Conservation (phyloP, 1,140 invertebrate species). For the Galleria mellonella region DNA sequence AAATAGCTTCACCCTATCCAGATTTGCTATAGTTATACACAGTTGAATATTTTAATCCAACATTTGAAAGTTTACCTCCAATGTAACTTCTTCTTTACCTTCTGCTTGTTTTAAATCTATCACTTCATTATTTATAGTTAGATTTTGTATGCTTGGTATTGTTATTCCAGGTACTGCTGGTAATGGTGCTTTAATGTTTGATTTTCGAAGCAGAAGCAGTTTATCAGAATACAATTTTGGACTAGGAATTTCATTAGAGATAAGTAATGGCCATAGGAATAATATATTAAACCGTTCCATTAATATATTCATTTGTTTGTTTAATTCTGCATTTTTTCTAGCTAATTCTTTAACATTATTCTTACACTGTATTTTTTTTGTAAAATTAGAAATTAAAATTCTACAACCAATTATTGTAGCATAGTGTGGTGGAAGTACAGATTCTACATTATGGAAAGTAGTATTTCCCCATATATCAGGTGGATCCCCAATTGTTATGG, state of each 20-base stretch:
- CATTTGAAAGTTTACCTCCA: slow-evolving; percentile 1
- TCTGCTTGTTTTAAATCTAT: slow-evolving; percentile 13
- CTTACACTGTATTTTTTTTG: slow-evolving; percentile 8
- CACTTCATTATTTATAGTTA: not conserved
- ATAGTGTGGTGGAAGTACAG: slow-evolving; percentile 54
- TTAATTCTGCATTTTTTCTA: slow-evolving; percentile 31
- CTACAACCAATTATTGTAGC: slow-evolving; percentile 51
- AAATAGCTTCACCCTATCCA: too few species aligned
- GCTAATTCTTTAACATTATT: slow-evolving; percentile 24
- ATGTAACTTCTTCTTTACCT: slow-evolving; percentile 7
- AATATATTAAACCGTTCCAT: slow-evolving; percentile 47
- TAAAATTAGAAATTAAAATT: slow-evolving; percentile 33
- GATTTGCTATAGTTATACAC: too few species aligned
- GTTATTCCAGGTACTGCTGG: not conserved
- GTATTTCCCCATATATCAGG: slow-evolving; percentile 48
- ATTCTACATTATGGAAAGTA: slow-evolving; percentile 17
- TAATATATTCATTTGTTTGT: slow-evolving; percentile 28
- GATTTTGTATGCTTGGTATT: not conserved
- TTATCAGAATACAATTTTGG: not conserved
- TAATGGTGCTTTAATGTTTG: not conserved
- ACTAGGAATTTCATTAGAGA: slow-evolving; percentile 37
- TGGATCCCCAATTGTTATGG: slow-evolving; percentile 12
- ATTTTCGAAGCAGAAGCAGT: not conserved
- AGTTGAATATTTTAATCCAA: too few species aligned
- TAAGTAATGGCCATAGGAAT: slow-evolving; percentile 54